These are phyloP conservation scores for Syrrhaptes paradoxus DNA, from an alignment of 2,113 vertebrate genomes.

Conservation along the genomic window DNA sequence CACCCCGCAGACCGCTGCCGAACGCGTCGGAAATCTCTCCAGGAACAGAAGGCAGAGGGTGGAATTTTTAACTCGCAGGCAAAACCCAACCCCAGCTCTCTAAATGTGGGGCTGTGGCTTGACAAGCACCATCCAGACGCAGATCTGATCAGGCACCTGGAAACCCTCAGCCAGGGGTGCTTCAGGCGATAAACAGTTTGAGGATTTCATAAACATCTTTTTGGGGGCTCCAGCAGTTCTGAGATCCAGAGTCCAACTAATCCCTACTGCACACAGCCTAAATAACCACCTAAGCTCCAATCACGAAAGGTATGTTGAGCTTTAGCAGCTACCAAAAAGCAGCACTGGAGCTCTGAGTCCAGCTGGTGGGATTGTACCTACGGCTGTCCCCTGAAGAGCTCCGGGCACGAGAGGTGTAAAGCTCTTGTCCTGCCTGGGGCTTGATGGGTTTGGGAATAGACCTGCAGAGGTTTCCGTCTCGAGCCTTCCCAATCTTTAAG, in stretches of 20 bases:
- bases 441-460: not conserved
- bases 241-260: not conserved
- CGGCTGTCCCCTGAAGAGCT: not conserved
- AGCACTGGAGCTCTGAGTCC: not conserved
- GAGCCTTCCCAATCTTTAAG: not conserved
- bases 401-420: not conserved
- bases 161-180: not conserved
- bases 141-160: not conserved
- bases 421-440: not conserved
- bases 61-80: not conserved
- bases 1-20: not conserved
- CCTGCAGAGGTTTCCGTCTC: not conserved
- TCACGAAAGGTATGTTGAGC: not conserved
- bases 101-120: not conserved
- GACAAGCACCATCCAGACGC: not conserved
- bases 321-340: not conserved
- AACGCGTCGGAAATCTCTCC: not conserved
- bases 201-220: not conserved
- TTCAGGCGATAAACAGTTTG: accelerated
- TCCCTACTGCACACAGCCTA: not conserved
- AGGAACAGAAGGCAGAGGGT: constrained; percentile 42
- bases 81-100: not conserved
- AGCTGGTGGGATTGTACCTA: accelerated
- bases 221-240: not conserved
- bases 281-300: not conserved